Evolutionary conservation across 2,888 invertebrate genomes (phyloP).

Genomic region (Melikaiella ostensackeni): DNA sequence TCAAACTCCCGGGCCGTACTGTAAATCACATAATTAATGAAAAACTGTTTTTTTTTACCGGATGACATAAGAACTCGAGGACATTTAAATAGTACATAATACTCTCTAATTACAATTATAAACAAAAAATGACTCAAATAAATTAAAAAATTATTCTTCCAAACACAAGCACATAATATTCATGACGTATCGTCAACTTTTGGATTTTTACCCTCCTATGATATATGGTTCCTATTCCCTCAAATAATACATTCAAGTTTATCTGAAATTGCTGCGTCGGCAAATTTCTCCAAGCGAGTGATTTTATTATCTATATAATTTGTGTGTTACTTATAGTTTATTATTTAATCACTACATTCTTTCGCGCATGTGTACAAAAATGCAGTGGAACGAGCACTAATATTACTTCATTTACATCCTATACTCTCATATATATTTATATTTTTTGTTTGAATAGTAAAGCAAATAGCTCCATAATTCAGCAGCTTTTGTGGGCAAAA

Average conservation of each 20-base stretch:
- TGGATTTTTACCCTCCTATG: neutral
- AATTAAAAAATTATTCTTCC: no score
- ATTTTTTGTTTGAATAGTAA: neutral
- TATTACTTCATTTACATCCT: conserved; percentile 13
- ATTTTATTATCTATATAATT: conserved; percentile 2
- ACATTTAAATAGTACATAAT: no score
- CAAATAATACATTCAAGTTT: neutral
- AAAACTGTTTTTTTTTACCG: no score
- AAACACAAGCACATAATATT: no score
- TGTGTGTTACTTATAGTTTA: neutral
- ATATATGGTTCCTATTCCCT: neutral
- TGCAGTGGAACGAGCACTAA: conserved; percentile 30
- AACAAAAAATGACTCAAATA: no score
- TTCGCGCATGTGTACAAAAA: conserved; percentile 29
- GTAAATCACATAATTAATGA: no score
- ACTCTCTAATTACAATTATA: no score
- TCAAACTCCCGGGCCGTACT: no score
- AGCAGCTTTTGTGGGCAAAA: conserved; percentile 4
- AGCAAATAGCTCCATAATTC: conserved; percentile 5
- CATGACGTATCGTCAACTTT: no score
- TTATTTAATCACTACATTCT: conserved; percentile 8
- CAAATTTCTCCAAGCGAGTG: conserved; percentile 2
- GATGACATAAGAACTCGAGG: no score
- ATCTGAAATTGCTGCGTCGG: neutral
- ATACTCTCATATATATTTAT: neutral